These are phyloP conservation scores for Menidia beryllina DNA, from an alignment of 2,113 vertebrate species.

Conservation along the genomic window DNA sequence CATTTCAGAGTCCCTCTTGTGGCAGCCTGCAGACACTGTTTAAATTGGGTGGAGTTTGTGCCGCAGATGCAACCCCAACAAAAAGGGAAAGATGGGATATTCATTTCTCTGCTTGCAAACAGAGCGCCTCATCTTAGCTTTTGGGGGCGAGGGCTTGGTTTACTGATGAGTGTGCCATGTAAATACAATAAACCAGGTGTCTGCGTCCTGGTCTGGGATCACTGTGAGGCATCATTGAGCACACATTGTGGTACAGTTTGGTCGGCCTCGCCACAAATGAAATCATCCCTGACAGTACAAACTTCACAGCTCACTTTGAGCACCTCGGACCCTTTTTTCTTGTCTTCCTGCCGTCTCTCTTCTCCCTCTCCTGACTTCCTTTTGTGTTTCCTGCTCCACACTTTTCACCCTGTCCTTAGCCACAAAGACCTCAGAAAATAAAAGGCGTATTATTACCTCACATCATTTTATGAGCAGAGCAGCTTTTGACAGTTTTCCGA, in stretches of 20 bases:
- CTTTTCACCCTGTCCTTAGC: constrained; percentile 6
- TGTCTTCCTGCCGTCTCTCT: constrained; percentile 13
- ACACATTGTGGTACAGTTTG: constrained; percentile 10
- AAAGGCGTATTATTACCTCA: constrained; percentile 5
- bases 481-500: constrained; percentile 30
- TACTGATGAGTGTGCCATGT: constrained; percentile 9
- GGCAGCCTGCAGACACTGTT: constrained; percentile 36
- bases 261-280: constrained; percentile 19
- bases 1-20: constrained; percentile 1
- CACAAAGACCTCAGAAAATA: constrained; percentile 14
- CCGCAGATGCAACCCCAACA: constrained; percentile 25
- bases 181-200: constrained; percentile 20
- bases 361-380: constrained; percentile 7
- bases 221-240: not conserved
- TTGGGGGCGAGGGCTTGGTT: constrained; percentile 7
- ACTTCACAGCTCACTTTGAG: constrained; percentile 35
- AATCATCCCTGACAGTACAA: constrained; percentile 2
- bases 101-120: constrained; percentile 34
- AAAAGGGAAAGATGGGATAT: constrained; percentile 25
- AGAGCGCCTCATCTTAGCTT: constrained; percentile 27
- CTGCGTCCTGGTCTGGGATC: constrained; percentile 12
- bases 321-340: constrained; percentile 29
- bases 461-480: constrained; percentile 39
- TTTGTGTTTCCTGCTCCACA: constrained; percentile 27
- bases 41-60: constrained; percentile 33